Evolutionary conservation across 2,888 invertebrate genomes (phyloP), one percentile per base, ranked within the genome.

Genomic region (Lottia scabra): DNA sequence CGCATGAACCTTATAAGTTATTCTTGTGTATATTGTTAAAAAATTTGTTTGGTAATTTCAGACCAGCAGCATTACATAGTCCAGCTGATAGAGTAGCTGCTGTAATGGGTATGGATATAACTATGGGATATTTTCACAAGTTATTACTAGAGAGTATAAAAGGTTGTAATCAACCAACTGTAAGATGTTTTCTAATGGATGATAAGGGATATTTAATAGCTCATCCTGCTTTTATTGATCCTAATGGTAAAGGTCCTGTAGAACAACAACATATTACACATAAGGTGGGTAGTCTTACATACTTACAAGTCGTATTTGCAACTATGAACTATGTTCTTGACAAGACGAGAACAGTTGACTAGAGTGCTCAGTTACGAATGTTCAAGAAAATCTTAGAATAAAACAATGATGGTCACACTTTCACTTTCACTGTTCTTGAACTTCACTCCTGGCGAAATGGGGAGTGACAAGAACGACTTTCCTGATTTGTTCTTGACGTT

Each of bases 231-330:
- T 91, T 97, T 78, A 92, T 91, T 43, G 89, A 90, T 75, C 89
- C 90, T 4, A 85, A 86, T 71, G 92, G 93, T 56, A 92, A 91
- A 83, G 92, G 91, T 27, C 94, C 94, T 0, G 93, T 95, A 56
- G 96, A 96, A 86, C 93, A 94, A 79, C 94, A 94, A 80, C 97
- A 97, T 90, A 93, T 97, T 64, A 96, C 96, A 0, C 96, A 96
- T 72, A 86, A 86, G 86, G 87, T 87, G 74, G 23, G 74, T 70
- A 16, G 44, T 15, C 30, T 30, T 4, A 6, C 6, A 4, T 30
- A 30, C 6, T 2, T 30, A 4, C 30, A n/a, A n/a, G n/a, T n/a
- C n/a, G n/a, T n/a, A n/a, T n/a, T n/a, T n/a, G n/a, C n/a, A n/a
- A n/a, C n/a, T n/a, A n/a, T n/a, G n/a, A n/a, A n/a, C n/a, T n/a